Percentiles rank a stretch among this genome's conserved stretches.
These are phyloP conservation scores for Drosophila pseudoobscura DNA, from an alignment of 1,140 invertebrate species.

Conservation along the genomic window DNA sequence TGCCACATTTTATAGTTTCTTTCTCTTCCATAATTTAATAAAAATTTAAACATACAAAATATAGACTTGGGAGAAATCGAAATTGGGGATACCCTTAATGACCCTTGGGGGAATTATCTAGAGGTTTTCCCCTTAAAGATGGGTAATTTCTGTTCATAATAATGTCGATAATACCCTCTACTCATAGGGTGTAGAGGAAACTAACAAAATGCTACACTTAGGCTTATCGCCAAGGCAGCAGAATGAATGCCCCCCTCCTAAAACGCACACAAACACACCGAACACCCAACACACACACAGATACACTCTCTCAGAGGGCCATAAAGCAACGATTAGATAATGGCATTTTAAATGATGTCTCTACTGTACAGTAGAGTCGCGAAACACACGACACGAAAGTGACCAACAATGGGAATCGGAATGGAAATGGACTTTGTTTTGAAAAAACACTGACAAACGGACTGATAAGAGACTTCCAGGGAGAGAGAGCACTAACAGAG, in stretches of 20 bases:
- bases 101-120: no score
- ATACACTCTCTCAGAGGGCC: conserved; percentile 3
- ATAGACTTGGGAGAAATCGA: no score
- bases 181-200: conserved; percentile 15
- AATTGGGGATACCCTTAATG: no score
- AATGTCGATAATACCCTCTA: no score
- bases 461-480: conserved; percentile 34
- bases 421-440: conserved; percentile 73
- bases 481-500: conserved; percentile 2
- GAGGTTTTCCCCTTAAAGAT: no score
- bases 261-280: not conserved
- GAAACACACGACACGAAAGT: conserved; percentile 53
- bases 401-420: conserved; percentile 48
- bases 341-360: conserved; percentile 75
- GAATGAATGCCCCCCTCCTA: conserved; percentile 6
- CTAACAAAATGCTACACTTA: conserved; percentile 61
- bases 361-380: conserved; percentile 71
- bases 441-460: conserved; percentile 44
- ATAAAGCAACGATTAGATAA: conserved; percentile 64
- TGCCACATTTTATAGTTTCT: conserved; percentile 58
- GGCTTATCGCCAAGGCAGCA: conserved; percentile 55
- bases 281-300: conserved; percentile 1
- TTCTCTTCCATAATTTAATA: conserved; percentile 64
- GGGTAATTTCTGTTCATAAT: no score
- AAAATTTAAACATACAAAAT: conserved; percentile 10